Percentiles rank a stretch among this genome's conserved stretches.
phyloP scores from a whole-genome alignment of 2,113 vertebrate genomes.

The Oreochromis niloticus region DNA sequence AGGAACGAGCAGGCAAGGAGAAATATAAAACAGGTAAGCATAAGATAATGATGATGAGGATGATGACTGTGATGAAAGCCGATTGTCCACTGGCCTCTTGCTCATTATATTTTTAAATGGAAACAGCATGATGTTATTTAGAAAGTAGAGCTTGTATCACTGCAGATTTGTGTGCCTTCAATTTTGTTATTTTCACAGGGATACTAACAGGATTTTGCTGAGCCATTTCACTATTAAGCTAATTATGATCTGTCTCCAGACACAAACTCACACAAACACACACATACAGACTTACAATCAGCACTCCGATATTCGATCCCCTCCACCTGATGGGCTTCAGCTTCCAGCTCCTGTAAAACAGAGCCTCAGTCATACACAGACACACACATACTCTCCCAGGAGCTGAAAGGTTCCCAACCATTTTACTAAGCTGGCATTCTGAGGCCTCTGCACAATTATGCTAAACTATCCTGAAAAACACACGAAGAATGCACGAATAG shows the following conservation, averaged over 20 bases:
- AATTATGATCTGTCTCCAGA: slow-evolving; percentile 40
- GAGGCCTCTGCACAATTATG: slow-evolving; percentile 33
- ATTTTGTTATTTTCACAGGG: slow-evolving; percentile 13
- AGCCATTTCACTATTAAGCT: slow-evolving; percentile 47
- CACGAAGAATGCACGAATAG: not conserved
- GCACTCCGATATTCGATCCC: slow-evolving; percentile 31
- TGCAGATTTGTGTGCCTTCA: not conserved
- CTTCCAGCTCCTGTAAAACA: slow-evolving; percentile 4
- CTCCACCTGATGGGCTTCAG: slow-evolving; percentile 49
- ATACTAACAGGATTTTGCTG: slow-evolving; percentile 28
- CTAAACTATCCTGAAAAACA: slow-evolving; percentile 3
- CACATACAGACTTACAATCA: slow-evolving; percentile 23
- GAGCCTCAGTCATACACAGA: not conserved
- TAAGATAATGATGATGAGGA: not conserved
- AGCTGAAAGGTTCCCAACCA: not conserved
- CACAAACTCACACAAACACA: not conserved
- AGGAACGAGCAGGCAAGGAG: not conserved
- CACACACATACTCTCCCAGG: not conserved
- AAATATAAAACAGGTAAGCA: not conserved
- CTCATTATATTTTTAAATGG: not conserved
- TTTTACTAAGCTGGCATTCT: slow-evolving; percentile 20
- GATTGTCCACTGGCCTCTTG: not conserved
- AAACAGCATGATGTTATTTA: slow-evolving; percentile 1
- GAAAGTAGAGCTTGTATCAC: not conserved
- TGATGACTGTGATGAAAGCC: not conserved